Evolutionary conservation across 1,140 invertebrate species (phyloP), one percentile per base, ranked within the genome.

Genomic region (Sesamia nonagrioides): DNA sequence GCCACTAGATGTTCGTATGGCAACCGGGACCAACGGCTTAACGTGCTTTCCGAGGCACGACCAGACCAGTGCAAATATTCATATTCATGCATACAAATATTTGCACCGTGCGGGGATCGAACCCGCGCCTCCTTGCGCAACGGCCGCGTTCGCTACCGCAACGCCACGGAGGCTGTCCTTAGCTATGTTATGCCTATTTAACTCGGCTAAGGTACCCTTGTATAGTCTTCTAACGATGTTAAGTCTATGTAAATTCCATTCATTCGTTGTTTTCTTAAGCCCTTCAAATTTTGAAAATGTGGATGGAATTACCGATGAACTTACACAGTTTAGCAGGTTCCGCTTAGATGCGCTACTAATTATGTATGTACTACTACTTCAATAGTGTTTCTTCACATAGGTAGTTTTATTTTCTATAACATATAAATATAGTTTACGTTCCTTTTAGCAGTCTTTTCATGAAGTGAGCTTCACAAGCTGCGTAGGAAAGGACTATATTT

Each of bases 221-320:
- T 27, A 15, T 11, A 17, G 54, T 8, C 8, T 6, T 56, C 13
- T 56, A 7, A 37, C 1, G 7, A 40, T 40, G 60, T 61, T 37
- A 61, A 63, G 17, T 42, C 60, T 17, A 63, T 63, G 60, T 63
- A 63, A 42, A 63, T 63, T 63, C 35, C n/a, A 42, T 18, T 42
- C 60, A 42, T 9, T n/a, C 33, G 11, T 18, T n/a, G 37, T 37
- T 63, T 63, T 63, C 60, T 63, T 63, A 11, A 56, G 11, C 18
- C 13, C 7, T 9, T 27, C n/a, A 18, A 63, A 42, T 40, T n/a
- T 18, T 63, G 17, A 63, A 63, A 63, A 63, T 17, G 60, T 63
- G 42, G 17, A 15, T 63, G 37, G 35, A 40, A 18, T 63, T 40
- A 63, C 60, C 60, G 60, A 42, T 63, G 60, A 63, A 63, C 42